Conservation (phyloP, 2,113 vertebrate genomes). For the Myrmophylax atrothorax region DNA sequence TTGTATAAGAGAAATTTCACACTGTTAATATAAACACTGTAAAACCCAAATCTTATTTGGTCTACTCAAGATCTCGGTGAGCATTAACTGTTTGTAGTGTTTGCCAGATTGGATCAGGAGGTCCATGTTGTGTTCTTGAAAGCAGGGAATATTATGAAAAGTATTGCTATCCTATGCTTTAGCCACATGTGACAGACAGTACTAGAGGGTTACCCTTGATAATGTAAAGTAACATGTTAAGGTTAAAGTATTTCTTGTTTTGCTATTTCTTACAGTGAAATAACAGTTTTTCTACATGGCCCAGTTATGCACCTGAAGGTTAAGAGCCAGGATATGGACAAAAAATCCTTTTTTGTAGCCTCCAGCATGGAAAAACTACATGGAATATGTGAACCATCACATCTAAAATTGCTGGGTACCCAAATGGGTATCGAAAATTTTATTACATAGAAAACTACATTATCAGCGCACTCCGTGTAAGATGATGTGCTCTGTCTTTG, state of each 20-base stretch:
- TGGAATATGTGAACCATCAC: neutral
- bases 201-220: neutral
- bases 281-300: neutral
- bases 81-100: neutral
- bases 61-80: fast-evolving
- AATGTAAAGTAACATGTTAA: too few relatives aligned
- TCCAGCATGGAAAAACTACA: neutral
- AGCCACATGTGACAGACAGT: neutral
- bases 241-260: neutral
- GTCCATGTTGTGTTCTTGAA: neutral
- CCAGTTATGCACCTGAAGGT: neutral
- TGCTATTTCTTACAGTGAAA: neutral
- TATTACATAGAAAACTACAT: neutral
- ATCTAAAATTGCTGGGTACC: neutral
- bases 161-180: neutral
- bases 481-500: neutral
- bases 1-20: neutral
- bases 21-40: neutral
- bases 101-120: neutral
- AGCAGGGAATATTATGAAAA: neutral
- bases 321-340: neutral
- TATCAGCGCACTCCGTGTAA: neutral
- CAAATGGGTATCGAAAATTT: neutral
- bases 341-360: neutral
- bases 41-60: neutral